Base-by-base conservation (phyloP, 2,113 vertebrate genomes). In the Zosterops pallidus region DNA sequence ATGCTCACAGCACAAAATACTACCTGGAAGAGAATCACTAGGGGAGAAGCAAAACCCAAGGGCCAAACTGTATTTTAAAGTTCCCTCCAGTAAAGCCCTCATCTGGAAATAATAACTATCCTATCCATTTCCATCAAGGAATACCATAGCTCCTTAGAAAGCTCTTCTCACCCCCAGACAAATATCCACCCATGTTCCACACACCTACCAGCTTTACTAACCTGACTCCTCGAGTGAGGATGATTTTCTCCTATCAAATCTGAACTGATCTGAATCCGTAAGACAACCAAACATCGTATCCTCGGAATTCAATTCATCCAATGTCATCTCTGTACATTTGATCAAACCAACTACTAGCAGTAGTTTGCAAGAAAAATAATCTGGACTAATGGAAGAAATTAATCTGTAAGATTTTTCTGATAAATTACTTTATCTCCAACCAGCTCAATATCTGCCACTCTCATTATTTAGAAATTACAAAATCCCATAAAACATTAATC, bases 271-370 rank as follows among this genome's bases (percentile, higher is more conserved):
- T 62, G 55, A 89, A 85, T 55, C 9, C 18, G 55, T 56, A 21
- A 52, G 47, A 65, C 6, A 29, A 82, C 11, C 44, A 92, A 92
- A 50, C 6, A 75, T 11, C 0, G 0, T 6, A 29, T 35, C 23
- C 37, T 56, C 0, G 0, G 26, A 67, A 60, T 31, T 14, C 3
- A 0, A 68, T 68, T 71, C 46, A 92, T 14, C 14, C 59, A 25
- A 17, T 17, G 12, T 24, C 28, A 83, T 11, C 33, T 68, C 55
- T 83, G 24, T 22, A 16, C 4, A 35, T 63, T 80, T 76, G 35
- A 79, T 41, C 77, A 69, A 78, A 57, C 3, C 4, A 82, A 59
- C 19, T 26, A 31, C 8, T 25, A 33, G 13, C 21, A 64, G n/a
- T 9, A 65, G 20, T 53, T 67, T 44, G 13, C 41, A 72, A 78